These are phyloP conservation scores for Brenthis hecate DNA, from an alignment of 2,888 invertebrate genomes.

Conservation along the genomic window DNA sequence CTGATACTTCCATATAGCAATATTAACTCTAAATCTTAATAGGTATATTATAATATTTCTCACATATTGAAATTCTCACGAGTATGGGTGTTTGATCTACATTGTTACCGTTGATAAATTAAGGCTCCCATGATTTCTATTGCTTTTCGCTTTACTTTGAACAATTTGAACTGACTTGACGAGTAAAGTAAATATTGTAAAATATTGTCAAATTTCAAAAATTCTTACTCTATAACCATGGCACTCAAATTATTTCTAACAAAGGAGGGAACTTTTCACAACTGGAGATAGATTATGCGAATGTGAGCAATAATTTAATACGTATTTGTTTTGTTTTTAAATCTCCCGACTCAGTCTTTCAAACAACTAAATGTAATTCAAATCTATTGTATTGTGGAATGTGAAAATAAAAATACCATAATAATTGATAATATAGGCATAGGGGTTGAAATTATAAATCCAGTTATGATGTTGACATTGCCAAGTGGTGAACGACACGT, in stretches of 20 bases:
- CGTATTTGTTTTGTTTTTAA: constrained; percentile 54
- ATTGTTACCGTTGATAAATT: constrained; percentile 34
- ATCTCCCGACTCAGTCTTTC: constrained; percentile 75
- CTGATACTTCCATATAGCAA: constrained; percentile 68
- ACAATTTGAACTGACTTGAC: constrained; percentile 26
- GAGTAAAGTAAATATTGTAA: constrained; percentile 46
- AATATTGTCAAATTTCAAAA: constrained; percentile 75
- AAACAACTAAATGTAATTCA: constrained; percentile 72
- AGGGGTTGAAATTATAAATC: constrained; percentile 28
- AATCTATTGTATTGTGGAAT: constrained; percentile 65
- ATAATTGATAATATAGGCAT: constrained; percentile 12
- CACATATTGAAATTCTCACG: constrained; percentile 41
- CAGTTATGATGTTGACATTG: constrained; percentile 29
- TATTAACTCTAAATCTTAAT: constrained; percentile 44
- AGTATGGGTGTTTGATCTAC: constrained; percentile 22
- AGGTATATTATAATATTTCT: constrained; percentile 44
- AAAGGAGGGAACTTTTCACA: constrained; percentile 80
- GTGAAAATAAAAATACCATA: constrained; percentile 51
- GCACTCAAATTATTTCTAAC: constrained; percentile 79
- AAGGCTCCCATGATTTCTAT: constrained; percentile 37
- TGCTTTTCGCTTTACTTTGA: constrained; percentile 28
- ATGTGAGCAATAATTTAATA: constrained; percentile 71
- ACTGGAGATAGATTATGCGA: constrained; percentile 59
- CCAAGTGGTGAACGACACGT: constrained; percentile 39
- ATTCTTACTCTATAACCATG: constrained; percentile 76